Evolutionary conservation across 2,113 vertebrate genomes (phyloP).

Genomic region (Axis porcinus): DNA sequence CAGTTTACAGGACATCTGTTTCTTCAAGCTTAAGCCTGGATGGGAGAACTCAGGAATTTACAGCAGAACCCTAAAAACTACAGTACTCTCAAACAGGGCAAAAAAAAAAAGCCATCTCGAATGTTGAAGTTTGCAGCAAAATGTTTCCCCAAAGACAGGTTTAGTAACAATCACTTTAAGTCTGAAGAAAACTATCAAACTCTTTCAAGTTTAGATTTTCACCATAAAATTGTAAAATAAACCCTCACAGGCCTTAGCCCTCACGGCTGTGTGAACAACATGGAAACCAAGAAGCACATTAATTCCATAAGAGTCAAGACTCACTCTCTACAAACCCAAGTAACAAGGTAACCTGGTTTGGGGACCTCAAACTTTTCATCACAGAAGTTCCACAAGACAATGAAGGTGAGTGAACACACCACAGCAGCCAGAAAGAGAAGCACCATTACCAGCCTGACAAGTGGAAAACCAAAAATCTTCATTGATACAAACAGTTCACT

Average conservation of each 20-base stretch:
- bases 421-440: not conserved
- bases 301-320: not conserved
- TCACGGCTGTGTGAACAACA: not conserved
- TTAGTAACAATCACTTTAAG: not conserved
- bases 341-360: not conserved
- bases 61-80: not conserved
- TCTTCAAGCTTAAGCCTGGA: not conserved
- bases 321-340: not conserved
- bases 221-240: not conserved
- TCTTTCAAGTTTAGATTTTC: not conserved
- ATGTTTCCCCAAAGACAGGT: not conserved
- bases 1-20: not conserved
- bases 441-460: not conserved
- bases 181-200: conserved; percentile 1
- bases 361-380: not conserved
- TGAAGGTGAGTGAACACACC: not conserved
- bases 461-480: not conserved
- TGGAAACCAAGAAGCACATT: not conserved
- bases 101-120: not conserved
- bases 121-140: not conserved
- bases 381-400: not conserved
- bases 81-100: not conserved
- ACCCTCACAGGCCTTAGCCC: not conserved
- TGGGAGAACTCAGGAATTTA: not conserved
- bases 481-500: not conserved